These are phyloP conservation scores for Urocolius indicus DNA, from an alignment of 2,113 vertebrate species.

Conservation along the genomic window DNA sequence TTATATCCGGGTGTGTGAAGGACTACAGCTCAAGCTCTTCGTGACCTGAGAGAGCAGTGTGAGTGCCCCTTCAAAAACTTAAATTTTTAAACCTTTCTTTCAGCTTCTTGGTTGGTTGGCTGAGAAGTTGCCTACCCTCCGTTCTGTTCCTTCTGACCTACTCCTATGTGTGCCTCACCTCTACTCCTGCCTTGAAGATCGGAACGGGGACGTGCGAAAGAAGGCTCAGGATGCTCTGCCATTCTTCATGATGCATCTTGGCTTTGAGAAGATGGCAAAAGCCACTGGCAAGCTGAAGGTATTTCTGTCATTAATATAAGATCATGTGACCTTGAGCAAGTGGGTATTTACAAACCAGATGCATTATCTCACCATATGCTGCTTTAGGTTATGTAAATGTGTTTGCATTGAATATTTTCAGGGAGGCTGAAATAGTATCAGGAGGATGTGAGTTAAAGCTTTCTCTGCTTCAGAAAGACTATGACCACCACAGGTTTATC, in stretches of 20 bases:
- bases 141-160: constrained; percentile 87
- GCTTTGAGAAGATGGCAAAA: constrained; percentile 96
- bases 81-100: constrained; percentile 24
- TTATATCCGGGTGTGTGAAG: background rate
- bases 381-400: background rate
- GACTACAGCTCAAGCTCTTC: background rate
- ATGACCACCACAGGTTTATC: background rate
- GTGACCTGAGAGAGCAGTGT: background rate
- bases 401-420: background rate
- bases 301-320: background rate
- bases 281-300: constrained; percentile 95
- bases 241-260: constrained; percentile 97
- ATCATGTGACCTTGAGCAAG: background rate
- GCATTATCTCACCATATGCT: background rate
- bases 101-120: constrained; percentile 94
- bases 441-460: background rate
- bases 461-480: background rate
- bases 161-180: constrained; percentile 89
- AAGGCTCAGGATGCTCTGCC: constrained; percentile 96
- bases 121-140: constrained; percentile 90
- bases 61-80: background rate
- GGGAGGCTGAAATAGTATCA: background rate
- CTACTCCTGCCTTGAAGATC: constrained; percentile 92
- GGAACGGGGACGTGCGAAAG: constrained; percentile 97
- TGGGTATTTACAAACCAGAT: background rate